A percentile compares a stretch with the other conserved stretches of the same genome.
phyloP scores from a whole-genome alignment of 2,113 vertebrate species.

The Calonectris borealis region DNA sequence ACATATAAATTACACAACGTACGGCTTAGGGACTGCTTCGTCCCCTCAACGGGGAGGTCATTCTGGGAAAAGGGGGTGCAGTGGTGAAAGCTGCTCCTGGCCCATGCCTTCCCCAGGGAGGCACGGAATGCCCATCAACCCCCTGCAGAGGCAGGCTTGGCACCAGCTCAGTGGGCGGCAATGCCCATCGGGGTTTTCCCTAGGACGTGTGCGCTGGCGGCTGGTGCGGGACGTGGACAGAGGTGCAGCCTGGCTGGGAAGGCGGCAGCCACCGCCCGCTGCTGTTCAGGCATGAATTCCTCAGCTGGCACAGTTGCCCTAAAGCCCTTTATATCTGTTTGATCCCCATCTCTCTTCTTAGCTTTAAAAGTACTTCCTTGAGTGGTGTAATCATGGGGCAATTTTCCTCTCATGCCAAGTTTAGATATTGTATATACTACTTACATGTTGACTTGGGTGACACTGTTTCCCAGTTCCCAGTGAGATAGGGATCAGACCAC shows the following conservation, averaged over 20 bases:
- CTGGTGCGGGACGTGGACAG: not conserved
- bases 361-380: conserved; percentile 63
- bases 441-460: conserved; percentile 58
- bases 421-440: conserved; percentile 42
- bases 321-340: conserved; percentile 44
- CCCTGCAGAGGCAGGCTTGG: not conserved
- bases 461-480: conserved; percentile 57
- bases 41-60: not conserved
- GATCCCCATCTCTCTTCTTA: conserved; percentile 48
- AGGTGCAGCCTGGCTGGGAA: not conserved
- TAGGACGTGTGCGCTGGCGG: rapidly evolving
- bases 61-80: not conserved
- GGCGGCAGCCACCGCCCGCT: not conserved
- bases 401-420: conserved; percentile 61
- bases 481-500: conserved; percentile 64
- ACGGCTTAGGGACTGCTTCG: rapidly evolving
- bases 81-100: not conserved
- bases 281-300: conserved; percentile 45
- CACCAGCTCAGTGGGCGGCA: rapidly evolving
- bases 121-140: not conserved
- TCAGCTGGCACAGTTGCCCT: conserved; percentile 47
- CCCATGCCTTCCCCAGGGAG: not conserved
- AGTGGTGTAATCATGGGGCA: conserved; percentile 56
- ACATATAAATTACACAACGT: conserved; percentile 29
- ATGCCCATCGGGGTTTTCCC: not conserved